Base-by-base conservation (phyloP, 1,140 invertebrate species). In the Drosophila novamexicana region DNA sequence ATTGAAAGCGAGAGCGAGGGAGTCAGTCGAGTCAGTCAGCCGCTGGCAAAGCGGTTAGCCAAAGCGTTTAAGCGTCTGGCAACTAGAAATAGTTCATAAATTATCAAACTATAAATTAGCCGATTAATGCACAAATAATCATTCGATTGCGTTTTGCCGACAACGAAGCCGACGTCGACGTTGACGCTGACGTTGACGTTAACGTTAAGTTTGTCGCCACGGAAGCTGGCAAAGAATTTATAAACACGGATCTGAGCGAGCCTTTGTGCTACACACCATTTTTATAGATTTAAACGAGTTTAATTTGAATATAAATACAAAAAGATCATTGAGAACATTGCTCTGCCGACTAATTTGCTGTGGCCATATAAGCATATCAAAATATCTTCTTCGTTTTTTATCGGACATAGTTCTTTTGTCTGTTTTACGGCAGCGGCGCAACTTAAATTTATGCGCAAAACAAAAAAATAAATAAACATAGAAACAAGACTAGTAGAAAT, bases 31-130 rank as follows among this genome's bases (percentile, higher is more conserved):
- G 6, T 44, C 12, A 18, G 66, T 52, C 37, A 34, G 22, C 56
- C 39, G 56, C 40, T 42, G 42, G 42, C 57, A 12, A 29, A 47
- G 42, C 32, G 57, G 42, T 47, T 12, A 42, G 63, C 49, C 22
- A 53, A 53, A 52, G 37, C 62, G 9, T 36, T 52, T 53, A 49
- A 32, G 44, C 36, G 36, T 42, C 50, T 74, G 34, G 45, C 39
- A 75, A 84, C 80, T 84, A 78, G 76, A 84, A 84, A 84, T 88
- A 89, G 84, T 88, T 78, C 77, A 89, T 89, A 89, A 89, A 89
- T 89, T 84, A 89, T 90, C 79, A 80, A 89, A 84, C 84, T 81
- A 89, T 89, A 89, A 89, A 89, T 89, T 89, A 89, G 84, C 82
- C 84, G 84, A 89, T 89, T 89, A 89, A 89, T 89, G 84, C 85